Percentiles rank a stretch among this genome's conserved stretches.
phyloP scores from a whole-genome alignment of 2,888 invertebrate species.

The Meiosimyza platycephala region DNA sequence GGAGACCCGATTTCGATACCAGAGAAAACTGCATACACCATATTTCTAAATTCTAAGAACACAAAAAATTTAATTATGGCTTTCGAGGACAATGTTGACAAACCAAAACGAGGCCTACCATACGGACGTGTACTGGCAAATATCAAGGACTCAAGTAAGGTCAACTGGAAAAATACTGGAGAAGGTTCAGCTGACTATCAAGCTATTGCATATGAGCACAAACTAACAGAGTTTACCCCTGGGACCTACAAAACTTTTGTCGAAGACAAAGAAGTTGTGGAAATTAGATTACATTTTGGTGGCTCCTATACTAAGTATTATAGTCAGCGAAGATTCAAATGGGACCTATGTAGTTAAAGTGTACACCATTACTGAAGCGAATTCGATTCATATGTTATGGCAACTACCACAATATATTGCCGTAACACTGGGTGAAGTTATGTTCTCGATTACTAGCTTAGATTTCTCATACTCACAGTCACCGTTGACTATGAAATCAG shows the following conservation, averaged over 20 bases:
- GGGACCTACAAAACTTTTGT: constrained; percentile 51
- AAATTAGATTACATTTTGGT: constrained; percentile 52
- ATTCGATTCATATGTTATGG: constrained; percentile 71
- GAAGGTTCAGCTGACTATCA: constrained; percentile 41
- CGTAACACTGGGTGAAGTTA: constrained; percentile 73
- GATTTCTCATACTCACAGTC: constrained; percentile 78
- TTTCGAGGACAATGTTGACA: constrained; percentile 56
- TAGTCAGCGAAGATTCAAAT: constrained; percentile 46
- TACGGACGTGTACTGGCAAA: constrained; percentile 56
- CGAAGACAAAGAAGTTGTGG: constrained; percentile 39
- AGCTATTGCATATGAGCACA: constrained; percentile 47
- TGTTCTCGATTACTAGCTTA: constrained; percentile 78
- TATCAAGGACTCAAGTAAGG: constrained; percentile 44
- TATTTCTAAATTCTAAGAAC: constrained; percentile 41
- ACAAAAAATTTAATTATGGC: constrained; percentile 2
- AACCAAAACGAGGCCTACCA: constrained; percentile 56
- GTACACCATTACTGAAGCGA: constrained; percentile 61
- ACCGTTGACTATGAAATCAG: constrained; percentile 88
- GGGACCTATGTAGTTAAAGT: constrained; percentile 38
- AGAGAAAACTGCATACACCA: constrained; percentile 52
- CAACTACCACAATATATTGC: constrained; percentile 76
- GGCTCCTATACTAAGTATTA: constrained; percentile 62
- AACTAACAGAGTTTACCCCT: constrained; percentile 51
- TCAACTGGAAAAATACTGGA: constrained; percentile 51
- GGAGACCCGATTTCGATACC: constrained; percentile 44